A percentile compares a stretch with the other conserved stretches of the same genome.
Conservation (phyloP, 2,113 vertebrate species). For the Hippocampus guttulatus region DNA sequence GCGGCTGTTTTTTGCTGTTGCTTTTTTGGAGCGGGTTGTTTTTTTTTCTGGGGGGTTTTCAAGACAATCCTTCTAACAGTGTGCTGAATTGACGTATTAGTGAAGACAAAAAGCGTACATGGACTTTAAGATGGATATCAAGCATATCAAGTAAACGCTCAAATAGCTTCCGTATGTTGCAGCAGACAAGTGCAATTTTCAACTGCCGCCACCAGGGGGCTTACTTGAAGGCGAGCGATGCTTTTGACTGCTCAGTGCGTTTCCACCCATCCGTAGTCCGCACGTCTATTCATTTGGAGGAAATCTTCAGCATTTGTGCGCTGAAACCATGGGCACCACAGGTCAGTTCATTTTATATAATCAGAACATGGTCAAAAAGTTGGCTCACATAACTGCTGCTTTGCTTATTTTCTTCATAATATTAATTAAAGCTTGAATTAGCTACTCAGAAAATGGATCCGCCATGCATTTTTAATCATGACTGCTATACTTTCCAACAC, state of each 20-base stretch:
- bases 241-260: background rate
- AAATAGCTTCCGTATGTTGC: background rate
- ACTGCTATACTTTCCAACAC: background rate
- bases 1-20: no score
- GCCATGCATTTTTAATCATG: background rate
- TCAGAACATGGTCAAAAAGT: background rate
- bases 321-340: slow-evolving; percentile 66
- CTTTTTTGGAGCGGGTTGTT: no score
- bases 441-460: background rate
- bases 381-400: background rate
- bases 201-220: slow-evolving; percentile 49
- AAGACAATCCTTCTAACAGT: no score
- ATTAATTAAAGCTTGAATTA: background rate
- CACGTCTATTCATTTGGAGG: slow-evolving; percentile 25
- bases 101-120: background rate
- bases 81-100: no score
- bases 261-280: slow-evolving; percentile 43
- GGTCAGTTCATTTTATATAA: slow-evolving; percentile 50
- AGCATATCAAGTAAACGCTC: background rate
- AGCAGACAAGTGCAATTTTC: slow-evolving; percentile 9
- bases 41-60: no score
- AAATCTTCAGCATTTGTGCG: slow-evolving; percentile 30
- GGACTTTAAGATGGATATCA: background rate
- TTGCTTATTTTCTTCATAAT: no score
- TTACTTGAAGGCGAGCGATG: slow-evolving; percentile 7